Percentiles rank a stretch among this genome's conserved stretches.
Evolutionary conservation across 2,113 vertebrate genomes (phyloP).

Genomic region (Muntiacus muntjak): DNA sequence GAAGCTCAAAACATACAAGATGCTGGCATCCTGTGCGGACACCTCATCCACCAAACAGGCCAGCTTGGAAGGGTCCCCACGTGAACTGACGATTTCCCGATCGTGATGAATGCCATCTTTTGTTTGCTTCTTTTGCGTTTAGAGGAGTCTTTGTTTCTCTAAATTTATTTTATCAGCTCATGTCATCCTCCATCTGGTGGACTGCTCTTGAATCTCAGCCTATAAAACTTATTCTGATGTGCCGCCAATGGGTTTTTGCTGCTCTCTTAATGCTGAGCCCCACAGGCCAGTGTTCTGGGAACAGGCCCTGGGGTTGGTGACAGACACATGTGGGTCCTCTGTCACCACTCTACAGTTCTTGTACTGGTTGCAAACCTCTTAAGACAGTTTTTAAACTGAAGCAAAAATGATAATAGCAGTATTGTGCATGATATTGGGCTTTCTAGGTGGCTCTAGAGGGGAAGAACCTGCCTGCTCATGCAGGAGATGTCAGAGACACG

Average conservation of each 20-base stretch:
- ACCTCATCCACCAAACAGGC: background rate
- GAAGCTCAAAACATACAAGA: background rate
- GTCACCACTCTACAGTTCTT: background rate
- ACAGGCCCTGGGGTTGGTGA: background rate
- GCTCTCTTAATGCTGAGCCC: background rate
- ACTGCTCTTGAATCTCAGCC: background rate
- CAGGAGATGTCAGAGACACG: background rate
- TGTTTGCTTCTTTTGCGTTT: background rate
- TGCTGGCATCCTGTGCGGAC: background rate
- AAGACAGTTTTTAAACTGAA: background rate
- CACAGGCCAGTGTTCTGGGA: background rate
- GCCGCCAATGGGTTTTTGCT: background rate
- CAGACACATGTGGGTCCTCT: background rate
- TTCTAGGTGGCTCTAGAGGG: background rate
- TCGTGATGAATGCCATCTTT: background rate
- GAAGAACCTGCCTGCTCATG: background rate
- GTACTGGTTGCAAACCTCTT: background rate
- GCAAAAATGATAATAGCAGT: too few species aligned
- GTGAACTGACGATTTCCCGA: background rate
- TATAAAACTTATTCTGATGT: background rate
- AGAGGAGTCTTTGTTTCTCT: background rate
- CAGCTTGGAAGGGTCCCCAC: background rate
- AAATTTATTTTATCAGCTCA: background rate
- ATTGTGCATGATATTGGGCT: background rate
- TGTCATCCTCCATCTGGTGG: background rate